A percentile compares a stretch with the other conserved stretches of the same genome.
Conservation (phyloP, 2,888 invertebrate genomes). For the Drosophila mayaguana region DNA sequence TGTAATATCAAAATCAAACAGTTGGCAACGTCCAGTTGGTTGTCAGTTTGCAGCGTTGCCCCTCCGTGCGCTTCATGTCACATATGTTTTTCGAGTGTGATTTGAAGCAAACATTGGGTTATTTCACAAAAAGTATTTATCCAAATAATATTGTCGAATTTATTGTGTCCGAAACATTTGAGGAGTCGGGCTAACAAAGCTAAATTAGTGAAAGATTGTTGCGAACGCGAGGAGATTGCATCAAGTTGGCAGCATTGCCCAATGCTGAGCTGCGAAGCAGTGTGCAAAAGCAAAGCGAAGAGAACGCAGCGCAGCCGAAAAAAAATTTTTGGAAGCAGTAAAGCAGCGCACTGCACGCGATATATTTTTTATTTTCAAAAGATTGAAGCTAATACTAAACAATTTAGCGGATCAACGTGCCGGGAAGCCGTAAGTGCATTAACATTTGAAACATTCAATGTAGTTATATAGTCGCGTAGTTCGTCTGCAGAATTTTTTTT, state of each 20-base stretch:
- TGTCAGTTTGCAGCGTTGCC: slow-evolving; percentile 60
- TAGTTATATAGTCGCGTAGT: slow-evolving; percentile 45
- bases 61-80: slow-evolving; percentile 45
- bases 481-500: slow-evolving; percentile 49
- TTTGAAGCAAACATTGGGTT: slow-evolving; percentile 35
- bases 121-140: slow-evolving; percentile 46
- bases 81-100: slow-evolving; percentile 41
- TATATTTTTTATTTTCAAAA: slow-evolving; percentile 78
- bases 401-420: slow-evolving; percentile 53
- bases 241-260: slow-evolving; percentile 54
- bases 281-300: slow-evolving; percentile 71
- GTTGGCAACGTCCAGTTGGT: slow-evolving; percentile 50
- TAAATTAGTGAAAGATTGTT: slow-evolving; percentile 27
- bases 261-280: slow-evolving; percentile 58
- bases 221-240: slow-evolving; percentile 33
- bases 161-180: slow-evolving; percentile 14
- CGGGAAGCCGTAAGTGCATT: slow-evolving; percentile 72
- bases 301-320: slow-evolving; percentile 80
- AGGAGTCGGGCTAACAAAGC: not conserved
- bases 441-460: slow-evolving; percentile 38
- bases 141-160: slow-evolving; percentile 36
- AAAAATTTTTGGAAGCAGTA: slow-evolving; percentile 77
- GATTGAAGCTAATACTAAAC: slow-evolving; percentile 57
- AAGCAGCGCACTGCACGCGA: slow-evolving; percentile 75
- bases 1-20: slow-evolving; percentile 41